Base-by-base conservation (phyloP, 2,113 vertebrate genomes). In the Sprattus sprattus region DNA sequence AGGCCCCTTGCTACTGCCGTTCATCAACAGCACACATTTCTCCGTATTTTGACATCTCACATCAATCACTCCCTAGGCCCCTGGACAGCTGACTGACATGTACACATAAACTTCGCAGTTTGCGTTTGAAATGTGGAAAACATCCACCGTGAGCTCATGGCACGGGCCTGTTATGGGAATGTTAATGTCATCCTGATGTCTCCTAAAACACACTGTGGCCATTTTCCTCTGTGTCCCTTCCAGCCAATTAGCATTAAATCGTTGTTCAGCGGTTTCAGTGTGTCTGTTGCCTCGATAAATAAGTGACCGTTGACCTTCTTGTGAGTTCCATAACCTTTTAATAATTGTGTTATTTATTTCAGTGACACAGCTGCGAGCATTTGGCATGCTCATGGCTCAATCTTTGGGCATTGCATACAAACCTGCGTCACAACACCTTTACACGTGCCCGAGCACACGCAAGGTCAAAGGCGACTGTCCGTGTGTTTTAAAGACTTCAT, bases 91-190 rank as follows among this genome's bases (percentile, higher is more conserved):
- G 45, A 85, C 32, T 88, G 82, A 60, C 85, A 83, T 44, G 45
- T 32, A 80, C 82, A 44, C 54, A 82, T 44, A 88, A 86, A 82
- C 60, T 7, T 54, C 28, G 39, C 54, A 45, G 78, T 83, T 86
- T 22, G 82, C 75, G 85, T 86, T 82, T 86, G 50, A 88, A 86
- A 88, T 83, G 83, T 86, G 85, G 81, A 67, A 78, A 84, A 82
- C 88, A 57, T 85, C 67, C 20, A 78, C 49, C 4, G 83, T 86
- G 67, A 86, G 86, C 86, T 86, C 49, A 86, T 80, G 16, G 50
- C 39, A 83, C 28, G 71, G 81, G 83, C 50, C 81, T 71, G 83
- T 32, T 83, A 86, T 84, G 85, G 85, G 71, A 86, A 49, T 81
- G 57, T 25, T 82, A 83, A 81, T 88, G 46, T 85, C 45, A 45